Evolutionary conservation across 2,888 invertebrate species (phyloP), one percentile per base, ranked within the genome.

Genomic region (Cremastinae sp.): DNA sequence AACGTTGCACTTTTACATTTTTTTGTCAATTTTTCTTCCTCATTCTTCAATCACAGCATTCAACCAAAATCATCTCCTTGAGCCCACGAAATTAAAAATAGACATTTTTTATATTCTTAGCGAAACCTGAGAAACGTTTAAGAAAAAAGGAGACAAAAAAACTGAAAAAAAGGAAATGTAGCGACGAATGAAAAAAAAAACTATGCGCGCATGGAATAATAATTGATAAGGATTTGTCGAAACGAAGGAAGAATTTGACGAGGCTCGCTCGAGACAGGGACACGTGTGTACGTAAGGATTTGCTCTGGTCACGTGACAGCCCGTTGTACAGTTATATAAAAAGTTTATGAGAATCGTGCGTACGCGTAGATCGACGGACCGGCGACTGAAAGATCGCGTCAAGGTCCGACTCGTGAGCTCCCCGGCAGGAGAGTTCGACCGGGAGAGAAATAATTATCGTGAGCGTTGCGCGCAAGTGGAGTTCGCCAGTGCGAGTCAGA

Each of bases 301-400:
- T 65, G 70, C 28, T 43, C 55, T 28, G 53, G 78, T 80, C 80
- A 80, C 80, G 80, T 80, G 80, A 80, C 61, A 64, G 28, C 16
- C n/a, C 41, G 64, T 61, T 51, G 76, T 80, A 80, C 80, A 80
- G 80, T 80, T 80, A 80, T 75, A 71, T 74, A 72, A 78, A 69
- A 75, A 78, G 78, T 80, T 80, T 76, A 78, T 75, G 64, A 22
- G 51, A 53, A 39, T 10, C 41, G 64, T 53, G 12, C 7, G 35
- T 62, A 18, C 41, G 41, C 35, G 39, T 41, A 51, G 45, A 10
- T 16, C 20, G 45, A 45, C 51, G 35, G 20, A 51, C 55, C 12
- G 16, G 16, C 56, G 49, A 56, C 35, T n/a, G 7, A 37, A 45
- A 49, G 41, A 72, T 22, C 43, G 43, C 75, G 73, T 75, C 78